A percentile compares a stretch with the other conserved stretches of the same genome.
phyloP scores from a whole-genome alignment of 2,888 invertebrate species.

The Diarsia mendica region DNA sequence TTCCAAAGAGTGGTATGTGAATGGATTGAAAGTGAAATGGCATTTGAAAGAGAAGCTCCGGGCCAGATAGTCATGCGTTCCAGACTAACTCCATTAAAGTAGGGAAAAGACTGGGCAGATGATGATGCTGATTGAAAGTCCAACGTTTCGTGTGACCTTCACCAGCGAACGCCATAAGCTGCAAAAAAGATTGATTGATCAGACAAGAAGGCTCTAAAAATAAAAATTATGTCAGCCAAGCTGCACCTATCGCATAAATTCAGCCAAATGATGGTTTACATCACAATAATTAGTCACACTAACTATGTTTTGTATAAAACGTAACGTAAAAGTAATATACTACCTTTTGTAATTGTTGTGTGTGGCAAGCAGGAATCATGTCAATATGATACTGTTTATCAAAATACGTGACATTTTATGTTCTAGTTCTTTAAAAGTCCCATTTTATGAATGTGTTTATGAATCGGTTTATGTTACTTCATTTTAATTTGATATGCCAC shows the following conservation, averaged over 20 bases:
- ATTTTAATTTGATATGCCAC: neutral
- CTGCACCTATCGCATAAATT: slow-evolving; percentile 1
- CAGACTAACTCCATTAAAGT: too few relatives aligned
- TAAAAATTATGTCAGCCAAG: neutral
- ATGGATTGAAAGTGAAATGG: too few relatives aligned
- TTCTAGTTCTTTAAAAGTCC: slow-evolving; percentile 8
- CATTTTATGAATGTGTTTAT: neutral
- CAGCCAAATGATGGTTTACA: slow-evolving; percentile 16
- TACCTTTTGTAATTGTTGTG: slow-evolving; percentile 43
- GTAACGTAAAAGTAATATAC: too few relatives aligned
- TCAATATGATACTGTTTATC: neutral
- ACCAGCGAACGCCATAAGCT: neutral
- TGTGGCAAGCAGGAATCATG: slow-evolving; percentile 15
- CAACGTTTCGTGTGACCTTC: neutral
- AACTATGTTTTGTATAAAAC: slow-evolving; percentile 8
- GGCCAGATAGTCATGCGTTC: too few relatives aligned
- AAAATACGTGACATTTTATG: slow-evolving; percentile 36
- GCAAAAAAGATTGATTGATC: neutral
- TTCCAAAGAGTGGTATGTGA: neutral
- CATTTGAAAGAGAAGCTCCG: too few relatives aligned
- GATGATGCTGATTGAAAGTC: too few relatives aligned
- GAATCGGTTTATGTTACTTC: slow-evolving; percentile 9
- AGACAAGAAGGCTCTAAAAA: neutral
- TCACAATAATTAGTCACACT: slow-evolving; percentile 42
- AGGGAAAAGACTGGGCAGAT: too few relatives aligned